These are phyloP conservation scores for Agonopterix subpropinquella DNA, from an alignment of 2,888 invertebrate genomes.

Conservation along the genomic window DNA sequence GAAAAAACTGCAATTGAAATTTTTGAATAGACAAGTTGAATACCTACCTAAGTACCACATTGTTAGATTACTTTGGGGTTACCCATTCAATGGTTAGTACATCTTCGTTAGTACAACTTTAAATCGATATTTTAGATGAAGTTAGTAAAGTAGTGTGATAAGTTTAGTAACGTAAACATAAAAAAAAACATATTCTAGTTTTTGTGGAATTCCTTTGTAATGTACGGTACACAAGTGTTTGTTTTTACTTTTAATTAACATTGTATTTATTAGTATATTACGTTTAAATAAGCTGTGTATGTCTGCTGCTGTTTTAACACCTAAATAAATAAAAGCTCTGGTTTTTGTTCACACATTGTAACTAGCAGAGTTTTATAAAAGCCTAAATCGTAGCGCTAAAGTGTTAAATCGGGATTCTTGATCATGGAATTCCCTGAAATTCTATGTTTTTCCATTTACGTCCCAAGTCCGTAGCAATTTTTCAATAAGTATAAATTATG, in stretches of 20 bases:
- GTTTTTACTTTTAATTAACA: conserved; percentile 7
- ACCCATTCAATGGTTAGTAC: conserved; percentile 27
- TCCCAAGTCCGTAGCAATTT: background rate
- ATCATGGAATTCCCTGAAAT: conserved; percentile 46
- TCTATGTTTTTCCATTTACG: conserved; percentile 13
- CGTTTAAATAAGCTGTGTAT: conserved; percentile 1
- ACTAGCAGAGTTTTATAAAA: background rate
- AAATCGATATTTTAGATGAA: conserved; percentile 16
- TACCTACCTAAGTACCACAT: no score
- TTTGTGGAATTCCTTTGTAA: conserved; percentile 2
- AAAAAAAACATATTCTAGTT: background rate
- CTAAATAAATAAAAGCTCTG: background rate
- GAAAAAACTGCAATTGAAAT: no score
- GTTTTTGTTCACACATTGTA: background rate
- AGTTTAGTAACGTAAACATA: conserved; percentile 8
- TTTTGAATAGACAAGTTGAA: no score
- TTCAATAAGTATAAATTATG: no score
- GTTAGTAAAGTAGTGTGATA: conserved; percentile 13
- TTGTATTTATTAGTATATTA: conserved; percentile 9
- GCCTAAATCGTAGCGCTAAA: background rate
- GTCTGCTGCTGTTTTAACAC: conserved; percentile 13
- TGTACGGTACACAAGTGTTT: conserved; percentile 10
- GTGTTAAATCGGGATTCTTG: conserved; percentile 2
- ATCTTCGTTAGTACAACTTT: conserved; percentile 44
- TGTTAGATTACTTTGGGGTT: no score